Conservation (phyloP, 2,888 invertebrate genomes). For the Nezara viridula region DNA sequence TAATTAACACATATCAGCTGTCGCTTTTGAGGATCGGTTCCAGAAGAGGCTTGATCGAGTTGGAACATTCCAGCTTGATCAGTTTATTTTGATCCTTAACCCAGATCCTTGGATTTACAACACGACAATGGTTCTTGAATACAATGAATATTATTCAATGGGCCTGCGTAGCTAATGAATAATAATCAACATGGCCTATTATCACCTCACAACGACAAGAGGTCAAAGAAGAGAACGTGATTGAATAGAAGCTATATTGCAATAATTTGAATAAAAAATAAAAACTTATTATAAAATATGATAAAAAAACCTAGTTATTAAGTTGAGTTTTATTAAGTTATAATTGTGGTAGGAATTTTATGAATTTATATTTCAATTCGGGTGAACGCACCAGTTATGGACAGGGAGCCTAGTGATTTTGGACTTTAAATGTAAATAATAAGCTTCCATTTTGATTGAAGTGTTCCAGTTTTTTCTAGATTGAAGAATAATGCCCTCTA, state of each 20-base stretch:
- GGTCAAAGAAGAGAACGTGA: background rate
- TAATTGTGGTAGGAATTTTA: no score
- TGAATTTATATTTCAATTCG: no score
- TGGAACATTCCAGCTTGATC: background rate
- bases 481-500: no score
- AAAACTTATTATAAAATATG: no score
- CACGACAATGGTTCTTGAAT: background rate
- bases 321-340: no score
- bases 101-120: background rate
- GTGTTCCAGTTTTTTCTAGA: no score
- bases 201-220: background rate
- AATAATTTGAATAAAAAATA: background rate
- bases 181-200: background rate
- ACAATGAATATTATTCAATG: background rate
- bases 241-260: background rate
- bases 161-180: slow-evolving; percentile 7
- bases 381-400: no score
- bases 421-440: no score
- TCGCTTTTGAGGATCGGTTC: background rate
- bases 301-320: no score
- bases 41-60: background rate
- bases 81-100: background rate
- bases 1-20: background rate
- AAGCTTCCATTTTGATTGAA: no score
- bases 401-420: no score